These are phyloP conservation scores for Artemisiospiza belli DNA, from an alignment of 2,113 vertebrate species.

Conservation along the genomic window DNA sequence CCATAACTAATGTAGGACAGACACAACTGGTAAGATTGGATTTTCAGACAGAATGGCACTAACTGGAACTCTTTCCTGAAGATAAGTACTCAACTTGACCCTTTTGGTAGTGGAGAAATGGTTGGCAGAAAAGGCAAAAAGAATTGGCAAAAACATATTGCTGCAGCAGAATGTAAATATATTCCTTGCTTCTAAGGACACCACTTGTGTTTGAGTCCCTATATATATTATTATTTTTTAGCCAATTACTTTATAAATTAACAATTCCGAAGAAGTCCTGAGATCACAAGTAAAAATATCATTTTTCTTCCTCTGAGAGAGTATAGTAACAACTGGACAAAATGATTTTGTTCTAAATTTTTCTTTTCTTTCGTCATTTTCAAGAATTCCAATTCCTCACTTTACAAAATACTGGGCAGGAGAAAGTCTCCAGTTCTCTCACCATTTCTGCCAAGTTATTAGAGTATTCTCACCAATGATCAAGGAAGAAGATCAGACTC, in stretches of 20 bases:
- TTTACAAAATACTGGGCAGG: neutral
- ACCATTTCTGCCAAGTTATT: neutral
- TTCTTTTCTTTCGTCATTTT: neutral
- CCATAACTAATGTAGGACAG: neutral
- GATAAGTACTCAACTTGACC: neutral
- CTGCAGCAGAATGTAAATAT: neutral
- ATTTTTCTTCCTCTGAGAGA: neutral
- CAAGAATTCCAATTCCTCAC: neutral
- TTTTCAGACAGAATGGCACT: neutral
- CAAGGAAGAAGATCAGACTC: neutral
- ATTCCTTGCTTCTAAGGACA: neutral
- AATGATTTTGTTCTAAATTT: neutral
- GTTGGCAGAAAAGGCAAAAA: neutral
- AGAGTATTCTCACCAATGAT: neutral
- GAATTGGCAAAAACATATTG: neutral
- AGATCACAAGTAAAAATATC: neutral
- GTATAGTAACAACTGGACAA: neutral
- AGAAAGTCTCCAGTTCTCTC: neutral
- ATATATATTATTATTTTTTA: neutral
- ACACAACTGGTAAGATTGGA: neutral
- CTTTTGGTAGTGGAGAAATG: neutral
- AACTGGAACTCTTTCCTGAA: neutral
- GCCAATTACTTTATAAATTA: neutral
- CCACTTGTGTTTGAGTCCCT: neutral
- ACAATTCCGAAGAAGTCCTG: neutral